Conservation (phyloP, 2,888 invertebrate genomes). For the Monochamus alternatus region DNA sequence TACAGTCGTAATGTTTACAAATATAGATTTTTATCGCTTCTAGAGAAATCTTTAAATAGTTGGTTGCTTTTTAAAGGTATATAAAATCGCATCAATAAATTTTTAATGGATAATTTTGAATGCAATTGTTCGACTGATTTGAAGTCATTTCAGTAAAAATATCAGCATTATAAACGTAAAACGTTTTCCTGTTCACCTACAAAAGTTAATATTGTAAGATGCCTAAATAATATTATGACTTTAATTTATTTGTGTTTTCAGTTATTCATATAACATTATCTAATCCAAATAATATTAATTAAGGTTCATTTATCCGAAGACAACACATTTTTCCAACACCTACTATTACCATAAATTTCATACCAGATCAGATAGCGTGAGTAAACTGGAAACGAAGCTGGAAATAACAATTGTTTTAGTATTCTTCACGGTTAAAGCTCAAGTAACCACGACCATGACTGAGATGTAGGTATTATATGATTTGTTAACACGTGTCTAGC, state of each 20-base stretch:
- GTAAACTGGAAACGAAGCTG: not conserved
- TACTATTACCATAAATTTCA: not conserved
- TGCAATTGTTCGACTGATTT: not conserved
- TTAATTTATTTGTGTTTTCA: too few species aligned
- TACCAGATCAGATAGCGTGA: not conserved
- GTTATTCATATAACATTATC: not conserved
- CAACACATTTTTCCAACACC: too few species aligned
- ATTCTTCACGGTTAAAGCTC: not conserved
- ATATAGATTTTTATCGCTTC: slow-evolving; percentile 28
- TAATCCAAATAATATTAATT: too few species aligned
- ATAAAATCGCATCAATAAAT: slow-evolving; percentile 1
- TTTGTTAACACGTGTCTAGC: not conserved
- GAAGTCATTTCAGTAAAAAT: too few species aligned
- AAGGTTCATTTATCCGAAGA: too few species aligned
- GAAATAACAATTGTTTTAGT: not conserved
- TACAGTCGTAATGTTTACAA: slow-evolving; percentile 24
- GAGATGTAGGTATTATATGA: not conserved
- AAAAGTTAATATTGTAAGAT: too few species aligned
- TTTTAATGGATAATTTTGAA: not conserved
- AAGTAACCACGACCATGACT: not conserved
- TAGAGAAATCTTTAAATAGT: slow-evolving; percentile 13
- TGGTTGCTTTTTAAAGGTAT: not conserved
- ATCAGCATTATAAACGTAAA: too few species aligned
- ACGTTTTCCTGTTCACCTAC: too few species aligned
- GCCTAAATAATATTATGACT: too few species aligned